A percentile compares a stretch with the other conserved stretches of the same genome.
These are phyloP conservation scores for Pseudopipra pipra DNA, from an alignment of 2,113 vertebrate genomes.

Conservation along the genomic window DNA sequence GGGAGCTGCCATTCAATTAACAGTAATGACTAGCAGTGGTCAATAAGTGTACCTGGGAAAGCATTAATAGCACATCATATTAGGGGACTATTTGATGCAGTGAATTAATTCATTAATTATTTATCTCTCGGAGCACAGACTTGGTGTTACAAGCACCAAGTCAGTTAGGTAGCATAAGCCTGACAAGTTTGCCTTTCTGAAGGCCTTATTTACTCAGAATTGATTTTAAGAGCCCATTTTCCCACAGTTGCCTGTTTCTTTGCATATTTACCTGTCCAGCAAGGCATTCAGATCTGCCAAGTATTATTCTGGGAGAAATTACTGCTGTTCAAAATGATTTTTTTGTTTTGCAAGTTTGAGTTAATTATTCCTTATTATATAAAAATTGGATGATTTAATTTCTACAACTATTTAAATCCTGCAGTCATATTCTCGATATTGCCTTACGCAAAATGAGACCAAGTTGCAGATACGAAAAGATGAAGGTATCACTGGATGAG, in stretches of 20 bases:
- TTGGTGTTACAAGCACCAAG: background rate
- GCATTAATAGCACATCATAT: background rate
- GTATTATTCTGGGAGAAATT: background rate
- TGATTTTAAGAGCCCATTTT: background rate
- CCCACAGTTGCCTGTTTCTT: background rate
- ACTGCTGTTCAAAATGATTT: background rate
- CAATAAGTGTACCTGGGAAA: constrained; percentile 14
- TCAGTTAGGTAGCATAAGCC: background rate
- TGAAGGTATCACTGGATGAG: background rate
- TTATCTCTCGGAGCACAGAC: background rate
- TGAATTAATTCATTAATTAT: background rate
- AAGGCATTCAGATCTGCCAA: background rate
- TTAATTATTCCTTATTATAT: background rate
- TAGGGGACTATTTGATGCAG: background rate
- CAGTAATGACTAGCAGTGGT: background rate
- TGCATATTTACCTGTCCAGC: background rate
- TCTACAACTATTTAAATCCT: background rate
- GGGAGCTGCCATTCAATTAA: background rate
- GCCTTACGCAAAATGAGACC: background rate
- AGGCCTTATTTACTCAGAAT: background rate
- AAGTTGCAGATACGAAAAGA: background rate
- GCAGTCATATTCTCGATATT: background rate
- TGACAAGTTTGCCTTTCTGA: background rate
- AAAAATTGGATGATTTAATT: background rate
- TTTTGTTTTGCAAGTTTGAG: background rate